Base-by-base conservation (phyloP, 2,797 vertebrate species). In the Holocentrus rufus region DNA sequence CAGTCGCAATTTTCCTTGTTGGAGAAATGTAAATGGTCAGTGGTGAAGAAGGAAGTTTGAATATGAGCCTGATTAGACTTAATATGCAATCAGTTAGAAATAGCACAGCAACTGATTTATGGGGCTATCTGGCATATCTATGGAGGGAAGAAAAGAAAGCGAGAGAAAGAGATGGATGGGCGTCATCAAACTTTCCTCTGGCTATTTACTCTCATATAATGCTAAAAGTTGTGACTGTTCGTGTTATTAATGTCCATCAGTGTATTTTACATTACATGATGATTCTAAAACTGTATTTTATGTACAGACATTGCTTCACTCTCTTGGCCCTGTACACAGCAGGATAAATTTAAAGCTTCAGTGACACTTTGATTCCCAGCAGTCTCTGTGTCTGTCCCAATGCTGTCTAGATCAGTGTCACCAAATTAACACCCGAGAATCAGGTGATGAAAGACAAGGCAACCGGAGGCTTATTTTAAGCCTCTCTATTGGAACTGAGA, bases 11-110 rank as follows among this genome's bases (percentile, higher is more conserved):
- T 86, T 84, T 53, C 13, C 67, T 74, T 55, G 76, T 64, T 69
- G 69, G 81, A 74, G 65, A 84, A 70, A 68, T 65, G 73, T 60
- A 58, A 65, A 58, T 77, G 84, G 84, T 85, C 84, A 86, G 74
- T 80, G 44, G 84, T 79, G 73, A 72, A 87, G 57, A 89, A 83
- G 79, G 42, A 62, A 66, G 13, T 56, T 75, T 91, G 85, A 92
- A 90, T 90, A 64, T 39, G 56, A 67, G 70, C 78, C 81, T 89
- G 89, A 91, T 90, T 85, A 87, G 81, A 56, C 39, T 68, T 54
- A 81, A 84, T 84, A 74, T 73, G 77, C 76, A 75, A 61, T 63
- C 42, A 18, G 65, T 65, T 72, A 57, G 56, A 79, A 74, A 69
- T 20, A 36, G 34, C 44, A 17, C 54, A 23, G 50, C 49, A 47